Evolutionary conservation across 2,797 vertebrate species (phyloP).

Genomic region (Babyrousa celebensis): DNA sequence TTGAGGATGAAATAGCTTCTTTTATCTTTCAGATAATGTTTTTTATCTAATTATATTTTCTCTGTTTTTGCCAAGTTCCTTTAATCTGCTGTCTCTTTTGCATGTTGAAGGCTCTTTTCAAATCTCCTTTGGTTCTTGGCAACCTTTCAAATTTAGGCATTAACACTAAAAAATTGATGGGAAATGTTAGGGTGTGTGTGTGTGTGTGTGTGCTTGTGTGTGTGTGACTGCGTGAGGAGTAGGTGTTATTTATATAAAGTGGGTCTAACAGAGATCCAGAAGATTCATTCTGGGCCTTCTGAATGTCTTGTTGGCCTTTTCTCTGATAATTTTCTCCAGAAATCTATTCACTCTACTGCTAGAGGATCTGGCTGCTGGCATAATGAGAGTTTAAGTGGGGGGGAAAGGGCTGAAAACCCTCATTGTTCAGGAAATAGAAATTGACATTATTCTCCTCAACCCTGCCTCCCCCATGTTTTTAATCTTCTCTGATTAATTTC

Average conservation of each 20-base stretch:
- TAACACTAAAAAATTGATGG: neutral
- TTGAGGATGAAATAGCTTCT: constrained; percentile 26
- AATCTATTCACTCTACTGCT: neutral
- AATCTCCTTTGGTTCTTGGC: constrained; percentile 2
- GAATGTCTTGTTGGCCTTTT: neutral
- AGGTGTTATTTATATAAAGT: constrained; percentile 22
- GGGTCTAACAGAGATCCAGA: neutral
- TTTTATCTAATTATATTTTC: neutral
- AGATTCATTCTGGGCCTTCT: neutral
- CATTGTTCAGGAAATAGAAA: neutral
- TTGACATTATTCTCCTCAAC: neutral
- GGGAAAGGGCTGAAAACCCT: neutral
- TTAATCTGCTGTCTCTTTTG: constrained; percentile 9
- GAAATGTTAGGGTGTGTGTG: neutral
- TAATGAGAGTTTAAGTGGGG: neutral
- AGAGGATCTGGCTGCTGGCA: neutral
- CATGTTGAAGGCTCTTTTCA: neutral
- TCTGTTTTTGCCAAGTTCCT: neutral
- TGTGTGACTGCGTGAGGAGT: neutral
- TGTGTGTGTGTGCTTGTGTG: neutral
- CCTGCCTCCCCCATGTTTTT: neutral
- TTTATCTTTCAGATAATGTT: neutral
- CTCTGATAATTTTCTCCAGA: constrained; percentile 25
- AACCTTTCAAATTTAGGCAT: constrained; percentile 10
- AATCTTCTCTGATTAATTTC: neutral